Evolutionary conservation across 2,888 invertebrate genomes (phyloP).

Genomic region (Nemotelus nigrinus): DNA sequence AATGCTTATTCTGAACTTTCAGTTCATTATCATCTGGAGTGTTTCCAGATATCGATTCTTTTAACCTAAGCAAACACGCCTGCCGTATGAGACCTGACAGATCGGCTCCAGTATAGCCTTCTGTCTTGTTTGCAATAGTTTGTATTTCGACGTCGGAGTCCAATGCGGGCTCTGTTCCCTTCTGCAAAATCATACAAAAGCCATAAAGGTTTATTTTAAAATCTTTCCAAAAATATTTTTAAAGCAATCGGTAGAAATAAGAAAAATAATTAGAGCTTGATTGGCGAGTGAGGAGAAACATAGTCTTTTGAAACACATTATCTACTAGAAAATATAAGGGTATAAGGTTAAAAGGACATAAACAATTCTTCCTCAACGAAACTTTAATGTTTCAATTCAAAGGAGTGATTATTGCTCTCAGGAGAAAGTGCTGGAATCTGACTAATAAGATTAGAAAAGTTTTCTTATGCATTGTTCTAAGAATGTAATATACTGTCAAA

Average conservation of each 20-base stretch:
- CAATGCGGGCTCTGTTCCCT: conserved; percentile 81
- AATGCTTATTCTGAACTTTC: conserved; percentile 75
- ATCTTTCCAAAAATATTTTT: too few relatives aligned
- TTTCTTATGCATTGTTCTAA: conserved; percentile 17
- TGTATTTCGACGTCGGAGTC: conserved; percentile 80
- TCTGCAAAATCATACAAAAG: conserved; percentile 65
- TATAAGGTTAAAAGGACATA: too few relatives aligned
- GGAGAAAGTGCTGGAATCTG: too few relatives aligned
- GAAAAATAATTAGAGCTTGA: too few relatives aligned
- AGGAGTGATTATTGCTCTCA: too few relatives aligned
- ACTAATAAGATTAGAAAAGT: neutral
- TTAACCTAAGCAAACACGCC: conserved; percentile 83
- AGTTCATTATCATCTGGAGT: conserved; percentile 67
- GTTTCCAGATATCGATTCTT: conserved; percentile 74
- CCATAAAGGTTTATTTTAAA: neutral
- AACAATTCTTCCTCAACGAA: too few relatives aligned
- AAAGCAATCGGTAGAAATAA: too few relatives aligned
- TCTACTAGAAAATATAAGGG: too few relatives aligned
- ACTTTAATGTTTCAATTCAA: too few relatives aligned
- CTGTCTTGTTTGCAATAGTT: conserved; percentile 73
- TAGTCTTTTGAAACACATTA: too few relatives aligned
- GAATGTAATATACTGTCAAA: neutral
- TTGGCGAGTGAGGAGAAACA: too few relatives aligned
- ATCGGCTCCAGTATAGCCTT: conserved; percentile 94
- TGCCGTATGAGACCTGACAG: conserved; percentile 88